Percentiles rank a stretch among this genome's conserved stretches.
Evolutionary conservation across 2,113 vertebrate species (phyloP).

Genomic region (Seriola quinqueradiata): DNA sequence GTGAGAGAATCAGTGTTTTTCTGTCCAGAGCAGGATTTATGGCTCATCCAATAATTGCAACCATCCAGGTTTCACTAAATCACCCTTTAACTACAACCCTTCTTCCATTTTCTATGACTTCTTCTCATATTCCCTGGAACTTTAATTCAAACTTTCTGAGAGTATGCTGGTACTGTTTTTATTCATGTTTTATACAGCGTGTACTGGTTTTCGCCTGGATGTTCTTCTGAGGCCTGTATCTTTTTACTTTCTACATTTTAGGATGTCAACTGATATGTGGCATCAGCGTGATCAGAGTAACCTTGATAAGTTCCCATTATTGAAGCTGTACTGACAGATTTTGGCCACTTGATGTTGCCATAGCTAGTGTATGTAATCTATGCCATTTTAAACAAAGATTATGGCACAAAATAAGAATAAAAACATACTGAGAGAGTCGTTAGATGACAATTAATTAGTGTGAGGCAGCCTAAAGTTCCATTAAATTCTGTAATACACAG

Average conservation of each 20-base stretch:
- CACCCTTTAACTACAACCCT: neutral
- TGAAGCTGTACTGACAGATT: neutral
- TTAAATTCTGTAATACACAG: neutral
- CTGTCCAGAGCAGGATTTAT: neutral
- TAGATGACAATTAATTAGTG: neutral
- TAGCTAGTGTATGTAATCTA: neutral
- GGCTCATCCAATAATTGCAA: conserved; percentile 21
- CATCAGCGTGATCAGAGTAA: neutral
- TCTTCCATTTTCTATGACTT: conserved; percentile 16
- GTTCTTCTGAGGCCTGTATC: neutral
- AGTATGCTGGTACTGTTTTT: neutral
- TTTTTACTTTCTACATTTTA: neutral
- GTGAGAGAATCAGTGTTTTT: neutral
- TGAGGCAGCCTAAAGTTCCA: neutral
- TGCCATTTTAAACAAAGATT: neutral
- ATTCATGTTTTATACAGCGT: neutral
- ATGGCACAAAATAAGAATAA: neutral
- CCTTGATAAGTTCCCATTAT: neutral
- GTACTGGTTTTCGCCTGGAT: neutral
- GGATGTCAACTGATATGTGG: neutral
- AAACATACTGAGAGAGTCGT: neutral
- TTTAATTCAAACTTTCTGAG: neutral
- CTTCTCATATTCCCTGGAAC: neutral
- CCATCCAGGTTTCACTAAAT: neutral
- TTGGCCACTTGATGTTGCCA: conserved; percentile 5